A percentile compares a stretch with the other conserved stretches of the same genome.
These are phyloP conservation scores for Hemicrepidius hirtus DNA, from an alignment of 2,888 invertebrate genomes.

Conservation along the genomic window DNA sequence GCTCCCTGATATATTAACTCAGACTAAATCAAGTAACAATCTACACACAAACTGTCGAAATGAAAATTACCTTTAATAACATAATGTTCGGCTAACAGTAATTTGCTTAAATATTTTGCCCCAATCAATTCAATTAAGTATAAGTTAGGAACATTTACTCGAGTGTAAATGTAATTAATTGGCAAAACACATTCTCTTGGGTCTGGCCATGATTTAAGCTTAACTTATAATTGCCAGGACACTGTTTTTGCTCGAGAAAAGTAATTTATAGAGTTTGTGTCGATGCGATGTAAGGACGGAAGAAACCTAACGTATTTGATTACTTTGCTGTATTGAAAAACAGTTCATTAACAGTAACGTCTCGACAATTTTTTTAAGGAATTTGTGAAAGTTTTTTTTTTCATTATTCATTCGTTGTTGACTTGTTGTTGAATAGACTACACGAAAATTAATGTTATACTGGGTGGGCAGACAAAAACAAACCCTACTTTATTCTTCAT, in stretches of 20 bases:
- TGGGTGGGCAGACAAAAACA: no score
- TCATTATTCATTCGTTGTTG: no score
- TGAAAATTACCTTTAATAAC: background rate
- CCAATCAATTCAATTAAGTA: constrained; percentile 12
- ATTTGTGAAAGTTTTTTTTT: no score
- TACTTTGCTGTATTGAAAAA: no score
- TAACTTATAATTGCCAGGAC: constrained; percentile 15
- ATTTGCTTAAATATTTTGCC: constrained; percentile 1
- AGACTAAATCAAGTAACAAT: no score
- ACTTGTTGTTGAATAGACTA: no score
- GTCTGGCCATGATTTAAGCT: constrained; percentile 3
- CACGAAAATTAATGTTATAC: no score
- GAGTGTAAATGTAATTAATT: constrained; percentile 23
- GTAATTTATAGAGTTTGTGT: background rate
- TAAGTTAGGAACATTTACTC: constrained; percentile 1
- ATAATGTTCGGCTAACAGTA: background rate
- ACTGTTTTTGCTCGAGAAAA: constrained; percentile 1
- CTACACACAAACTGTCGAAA: background rate
- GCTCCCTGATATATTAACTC: no score
- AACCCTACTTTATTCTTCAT: no score
- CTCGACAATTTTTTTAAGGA: no score
- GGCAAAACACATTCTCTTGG: background rate
- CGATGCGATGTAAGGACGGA: background rate
- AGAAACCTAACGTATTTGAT: background rate
- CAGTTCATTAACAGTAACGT: no score